A percentile compares a stretch with the other conserved stretches of the same genome.
phyloP scores from a whole-genome alignment of 2,797 vertebrate species.

The Manis pentadactyla region DNA sequence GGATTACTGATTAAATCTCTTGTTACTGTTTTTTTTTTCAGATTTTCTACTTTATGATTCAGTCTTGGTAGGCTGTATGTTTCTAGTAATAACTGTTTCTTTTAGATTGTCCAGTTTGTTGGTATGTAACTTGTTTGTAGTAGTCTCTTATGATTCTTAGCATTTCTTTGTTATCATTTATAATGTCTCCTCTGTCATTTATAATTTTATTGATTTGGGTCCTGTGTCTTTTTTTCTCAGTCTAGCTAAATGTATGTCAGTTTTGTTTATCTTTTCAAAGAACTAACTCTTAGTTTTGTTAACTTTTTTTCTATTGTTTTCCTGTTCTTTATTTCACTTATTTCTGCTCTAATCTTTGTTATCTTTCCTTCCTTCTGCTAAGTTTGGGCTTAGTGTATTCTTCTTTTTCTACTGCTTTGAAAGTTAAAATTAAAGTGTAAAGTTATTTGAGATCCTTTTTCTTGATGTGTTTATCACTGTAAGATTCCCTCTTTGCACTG shows the following conservation, averaged over 20 bases:
- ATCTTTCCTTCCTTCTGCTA: background rate
- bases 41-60: background rate
- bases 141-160: background rate
- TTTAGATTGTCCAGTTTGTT: background rate
- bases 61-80: background rate
- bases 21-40: background rate
- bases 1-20: background rate
- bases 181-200: background rate
- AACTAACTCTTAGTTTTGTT: background rate
- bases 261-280: background rate
- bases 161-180: background rate
- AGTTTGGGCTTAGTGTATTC: background rate
- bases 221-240: background rate
- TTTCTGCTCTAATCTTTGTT: background rate
- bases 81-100: background rate
- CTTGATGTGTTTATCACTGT: background rate
- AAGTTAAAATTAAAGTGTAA: background rate
- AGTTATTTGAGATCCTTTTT: background rate
- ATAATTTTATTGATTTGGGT: background rate
- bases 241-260: background rate
- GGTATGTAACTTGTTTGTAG: background rate
- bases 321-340: background rate
- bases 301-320: background rate
- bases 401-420: background rate
- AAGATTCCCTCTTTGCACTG: background rate